Evolutionary conservation across 2,888 invertebrate species (phyloP), one percentile per base, ranked within the genome.

Genomic region (Liodrosophila aerea): DNA sequence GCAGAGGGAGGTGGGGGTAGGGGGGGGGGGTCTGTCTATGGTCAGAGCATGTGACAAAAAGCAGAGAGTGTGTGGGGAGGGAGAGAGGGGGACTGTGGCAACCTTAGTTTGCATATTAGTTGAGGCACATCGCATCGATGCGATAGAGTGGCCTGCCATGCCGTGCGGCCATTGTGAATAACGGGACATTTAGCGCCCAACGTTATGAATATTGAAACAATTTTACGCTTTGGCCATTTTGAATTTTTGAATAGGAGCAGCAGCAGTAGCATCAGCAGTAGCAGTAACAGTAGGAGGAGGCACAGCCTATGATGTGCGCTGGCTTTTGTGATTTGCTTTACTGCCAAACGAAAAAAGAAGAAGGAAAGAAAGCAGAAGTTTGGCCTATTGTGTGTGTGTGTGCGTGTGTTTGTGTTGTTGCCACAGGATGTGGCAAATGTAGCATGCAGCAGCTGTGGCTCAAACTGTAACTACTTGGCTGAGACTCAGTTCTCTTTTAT

Each of bases 141-240:
- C 46, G 43, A 62, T 16, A 49, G 60, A n/a, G 11, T 16, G 8
- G 36, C 36, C 34, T 2, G 3, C 0, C 9, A 1, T 7, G 7
- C 22, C 33, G n/a, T 34, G 44, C 45, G 45, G 47, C 40, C 16
- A 22, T 47, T 61, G 40, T 71, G 47, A 73, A 70, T 73, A 82
- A 78, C 66, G 74, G 61, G 49, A 54, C 82, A 78, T 85, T 85
- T 85, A 85, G 76, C 83, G 80, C 84, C 80, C 65, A 82, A 66
- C 76, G 80, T 66, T 85, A 81, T 82, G 81, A 85, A 82, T 82
- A 85, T 82, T 85, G 81, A 82, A 83, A 85, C 81, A 85, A 85
- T 81, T 81, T 81, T 85, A 70, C 85, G 85, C 83, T 80, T 27
- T 30, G 75, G 73, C 80, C 81, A 85, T 83, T 81, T 81, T 83